Base-by-base conservation (phyloP, 1,140 invertebrate species). In the Archivesica marissinica region DNA sequence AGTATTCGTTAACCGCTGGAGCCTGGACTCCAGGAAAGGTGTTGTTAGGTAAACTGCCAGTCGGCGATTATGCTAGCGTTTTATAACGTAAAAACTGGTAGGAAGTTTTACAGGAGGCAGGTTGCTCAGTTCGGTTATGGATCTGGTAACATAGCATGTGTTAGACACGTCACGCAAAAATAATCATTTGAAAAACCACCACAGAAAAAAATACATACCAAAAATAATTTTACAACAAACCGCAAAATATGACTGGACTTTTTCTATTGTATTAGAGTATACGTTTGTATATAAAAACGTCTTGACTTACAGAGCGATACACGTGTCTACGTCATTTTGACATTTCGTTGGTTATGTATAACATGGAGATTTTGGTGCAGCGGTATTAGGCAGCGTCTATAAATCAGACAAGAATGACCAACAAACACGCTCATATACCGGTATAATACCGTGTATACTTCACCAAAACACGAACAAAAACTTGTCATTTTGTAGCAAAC, bases 351-450 rank as follows among this genome's bases (percentile, higher is more conserved):
- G 59, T 33, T 9, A 25, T 35, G 59, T 64, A 7, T 35, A 64
- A 64, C 59, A 64, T 35, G 59, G 38, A 64, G 15, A 15, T 33
- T 17, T 64, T 64, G 59, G 59, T 64, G 59, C 59, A 64, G 59
- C 38, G 33, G 33, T 64, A 64, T 64, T 64, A 64, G 38, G 59
- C 59, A 33, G 33, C 30, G 30, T 4, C 59, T 2, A 64, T 64
- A 64, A 64, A 64, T 64, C 59, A 64, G 30, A 30, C 13, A 35
- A 2, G n/a, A 64, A 64, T 64, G 59, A 35, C 59, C 59, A 35
- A 30, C 38, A 35, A 13, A 64, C 59, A 64, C 28, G 30, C 25
- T 35, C n/a, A 35, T 35, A 13, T 64, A 4, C 59, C 2, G 38
- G 59, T 35, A 35, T 52, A 17, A 6, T 64, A 64, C 59, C 30